phyloP scores from a whole-genome alignment of 2,113 vertebrate species.

The Pollachius pollachius region DNA sequence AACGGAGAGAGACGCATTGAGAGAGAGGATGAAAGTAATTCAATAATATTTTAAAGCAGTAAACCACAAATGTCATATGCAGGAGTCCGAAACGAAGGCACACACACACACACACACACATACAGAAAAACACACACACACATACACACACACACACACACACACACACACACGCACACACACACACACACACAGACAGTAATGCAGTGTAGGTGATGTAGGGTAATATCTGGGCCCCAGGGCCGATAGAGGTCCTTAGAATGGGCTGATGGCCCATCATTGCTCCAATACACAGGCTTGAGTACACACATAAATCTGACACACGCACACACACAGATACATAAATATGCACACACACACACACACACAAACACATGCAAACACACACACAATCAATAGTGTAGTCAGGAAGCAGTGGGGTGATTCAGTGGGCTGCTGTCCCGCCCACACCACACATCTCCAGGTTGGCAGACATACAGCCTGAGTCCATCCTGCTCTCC shows the following conservation, averaged over 20 bases:
- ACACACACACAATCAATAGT: constrained; percentile 55
- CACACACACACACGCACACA: constrained; percentile 6
- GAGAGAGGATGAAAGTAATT: constrained; percentile 7
- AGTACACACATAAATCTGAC: constrained; percentile 1
- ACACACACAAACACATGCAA: not conserved
- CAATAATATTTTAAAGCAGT: constrained; percentile 33
- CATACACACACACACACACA: not conserved
- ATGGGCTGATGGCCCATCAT: constrained; percentile 51
- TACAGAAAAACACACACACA: constrained; percentile 25
- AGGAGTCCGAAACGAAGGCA: no score
- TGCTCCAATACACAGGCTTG: constrained; percentile 34
- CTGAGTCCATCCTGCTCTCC: constrained; percentile 37
- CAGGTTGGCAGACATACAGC: constrained; percentile 37
- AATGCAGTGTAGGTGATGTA: constrained; percentile 3
- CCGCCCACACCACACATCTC: constrained; percentile 48
- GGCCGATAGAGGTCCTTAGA: constrained; percentile 21
- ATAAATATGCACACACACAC: not conserved
- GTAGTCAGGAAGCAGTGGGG: constrained; percentile 51
- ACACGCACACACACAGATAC: not conserved
- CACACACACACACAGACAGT: constrained; percentile 23
- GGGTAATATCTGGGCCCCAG: constrained; percentile 20
- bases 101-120: constrained; percentile 10
- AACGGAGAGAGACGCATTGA: constrained; percentile 18
- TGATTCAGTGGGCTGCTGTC: constrained; percentile 57
- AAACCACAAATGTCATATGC: constrained; percentile 46